Conservation (phyloP, 2,113 vertebrate genomes). For the Otocyon megalotis region DNA sequence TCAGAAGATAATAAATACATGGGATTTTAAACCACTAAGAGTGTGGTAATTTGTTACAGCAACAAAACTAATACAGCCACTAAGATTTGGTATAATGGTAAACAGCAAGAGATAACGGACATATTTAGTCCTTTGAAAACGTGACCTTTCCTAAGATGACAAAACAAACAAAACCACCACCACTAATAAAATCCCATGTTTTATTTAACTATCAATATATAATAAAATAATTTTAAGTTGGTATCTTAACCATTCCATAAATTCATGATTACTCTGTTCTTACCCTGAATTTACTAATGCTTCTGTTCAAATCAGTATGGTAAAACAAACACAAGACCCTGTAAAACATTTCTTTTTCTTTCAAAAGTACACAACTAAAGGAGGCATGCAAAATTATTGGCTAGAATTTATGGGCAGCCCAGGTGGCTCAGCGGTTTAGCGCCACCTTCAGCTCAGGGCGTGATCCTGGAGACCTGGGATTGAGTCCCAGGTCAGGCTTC, state of each 20-base stretch:
- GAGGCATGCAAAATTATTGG: neutral
- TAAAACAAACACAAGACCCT: neutral
- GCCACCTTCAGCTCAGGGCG: too few relatives aligned
- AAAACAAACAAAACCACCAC: neutral
- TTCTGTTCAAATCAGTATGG: neutral
- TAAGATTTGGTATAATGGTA: neutral
- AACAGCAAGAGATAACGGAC: neutral
- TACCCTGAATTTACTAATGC: neutral
- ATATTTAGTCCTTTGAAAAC: neutral
- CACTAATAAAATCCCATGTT: neutral
- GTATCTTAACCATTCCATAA: slow-evolving; percentile 38
- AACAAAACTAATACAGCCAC: neutral
- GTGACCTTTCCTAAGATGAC: neutral
- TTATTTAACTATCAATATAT: slow-evolving; percentile 32
- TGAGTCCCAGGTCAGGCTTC: too few relatives aligned
- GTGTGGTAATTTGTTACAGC: neutral
- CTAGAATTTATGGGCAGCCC: neutral
- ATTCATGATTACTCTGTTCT: neutral
- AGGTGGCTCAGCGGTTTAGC: too few relatives aligned
- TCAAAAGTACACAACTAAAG: neutral
- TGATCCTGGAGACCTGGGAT: too few relatives aligned
- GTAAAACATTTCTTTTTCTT: slow-evolving; percentile 22
- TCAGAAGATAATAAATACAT: neutral
- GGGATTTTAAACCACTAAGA: neutral
- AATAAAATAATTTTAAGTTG: slow-evolving; percentile 1